Base-by-base conservation (phyloP, 2,888 invertebrate genomes). In the Herminia tarsipennalis region DNA sequence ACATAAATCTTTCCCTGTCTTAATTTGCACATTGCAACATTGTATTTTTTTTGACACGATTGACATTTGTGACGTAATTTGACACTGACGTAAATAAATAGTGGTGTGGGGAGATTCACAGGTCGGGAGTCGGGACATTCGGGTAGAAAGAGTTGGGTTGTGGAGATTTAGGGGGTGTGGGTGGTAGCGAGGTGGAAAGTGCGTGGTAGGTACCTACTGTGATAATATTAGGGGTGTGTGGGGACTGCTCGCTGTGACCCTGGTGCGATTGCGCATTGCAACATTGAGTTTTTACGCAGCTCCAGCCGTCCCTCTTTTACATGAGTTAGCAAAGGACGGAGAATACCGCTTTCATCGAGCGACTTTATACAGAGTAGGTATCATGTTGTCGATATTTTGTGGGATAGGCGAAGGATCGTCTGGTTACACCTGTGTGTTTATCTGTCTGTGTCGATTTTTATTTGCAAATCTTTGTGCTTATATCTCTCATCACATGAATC, bases 301-400 rank as follows among this genome's bases (percentile, higher is more conserved):
- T 73, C 72, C 58, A 33, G 49, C 52, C 58, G 52, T 59, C 58
- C 56, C 57, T 60, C 53, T 61, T 67, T 69, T 64, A 60, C 61
- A 68, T 70, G 81, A 71, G 89, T 70, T 70, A 77, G 83, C 79
- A 85, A 88, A 73, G 79, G 90, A 91, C 78, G 63, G 88, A 76
- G 65, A 77, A 88, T 83, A 73, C 60, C 38, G 66, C 51, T 63
- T 58, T 74, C 78, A 80, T 85, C 79, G 87, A 83, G 75, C 79
- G 81, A 72, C 55, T 60, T 73, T 74, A 72, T 59, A 74, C 66
- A 61, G 69, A 76, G 78, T 85, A 84, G 72, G 85, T 83, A 81
- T 77, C 66, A 73, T 68, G 66, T 57, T 80, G 83, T 89, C 88
- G 87, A 89, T 88, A 88, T 86, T 87, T 86, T 86, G 81, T 82